Conservation (phyloP, 2,888 invertebrate genomes). For the Drosophila paucipuncta region DNA sequence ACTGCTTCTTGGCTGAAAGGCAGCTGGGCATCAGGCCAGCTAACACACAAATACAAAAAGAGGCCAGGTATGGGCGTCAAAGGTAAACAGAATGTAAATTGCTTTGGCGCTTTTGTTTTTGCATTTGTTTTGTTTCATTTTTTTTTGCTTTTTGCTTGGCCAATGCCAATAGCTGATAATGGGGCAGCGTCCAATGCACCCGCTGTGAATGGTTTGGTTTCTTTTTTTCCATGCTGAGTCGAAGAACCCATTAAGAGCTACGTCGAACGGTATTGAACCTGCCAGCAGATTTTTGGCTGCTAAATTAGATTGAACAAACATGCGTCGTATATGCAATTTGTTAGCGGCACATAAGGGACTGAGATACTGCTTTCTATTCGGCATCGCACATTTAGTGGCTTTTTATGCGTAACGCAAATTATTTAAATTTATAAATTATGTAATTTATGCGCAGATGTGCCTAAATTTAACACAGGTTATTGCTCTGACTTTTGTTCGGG, state of each 20-base stretch:
- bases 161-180: conserved; percentile 64
- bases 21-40: conserved; percentile 6
- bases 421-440: conserved; percentile 3
- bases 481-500: not conserved
- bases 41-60: conserved; percentile 13
- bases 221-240: conserved; percentile 34
- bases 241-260: conserved; percentile 50
- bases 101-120: conserved; percentile 39
- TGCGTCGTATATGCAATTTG: conserved; percentile 45
- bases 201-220: conserved; percentile 28
- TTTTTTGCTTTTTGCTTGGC: conserved; percentile 17
- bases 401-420: conserved; percentile 32
- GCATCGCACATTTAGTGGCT: conserved; percentile 10
- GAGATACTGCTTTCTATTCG: not conserved
- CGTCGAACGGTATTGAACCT: conserved; percentile 58
- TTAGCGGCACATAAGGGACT: conserved; percentile 1
- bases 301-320: conserved; percentile 26
- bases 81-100: conserved; percentile 74
- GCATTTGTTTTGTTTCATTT: conserved; percentile 15
- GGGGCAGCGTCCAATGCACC: conserved; percentile 51
- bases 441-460: not conserved
- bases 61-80: conserved; percentile 20
- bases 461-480: not conserved
- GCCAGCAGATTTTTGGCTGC: conserved; percentile 41
- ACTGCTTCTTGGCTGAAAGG: conserved; percentile 32